Base-by-base conservation (phyloP, 2,797 vertebrate genomes). In the Masticophis lateralis region DNA sequence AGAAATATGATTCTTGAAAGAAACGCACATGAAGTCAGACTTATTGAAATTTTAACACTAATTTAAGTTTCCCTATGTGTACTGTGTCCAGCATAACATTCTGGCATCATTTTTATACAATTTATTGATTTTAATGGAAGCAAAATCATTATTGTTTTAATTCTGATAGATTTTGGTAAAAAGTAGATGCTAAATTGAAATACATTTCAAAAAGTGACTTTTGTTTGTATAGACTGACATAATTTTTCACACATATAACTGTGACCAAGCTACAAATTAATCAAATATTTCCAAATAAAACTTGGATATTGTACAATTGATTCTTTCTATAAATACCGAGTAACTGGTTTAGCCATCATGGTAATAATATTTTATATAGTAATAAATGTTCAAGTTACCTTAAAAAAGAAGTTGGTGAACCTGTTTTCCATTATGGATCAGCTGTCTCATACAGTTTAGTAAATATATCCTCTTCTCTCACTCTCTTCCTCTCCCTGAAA, bases 231-330 rank as follows among this genome's bases (percentile, higher is more conserved):
- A 56, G 53, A 25, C 32, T 79, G 10, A n/a, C 66, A 69, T 7
- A 22, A 60, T 37, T 37, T 79, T 79, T 79, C 51, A 56, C n/a
- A 66, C 55, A 37, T 43, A 87, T 56, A 90, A 43, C 16, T 95
- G 87, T 59, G 57, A 87, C 89, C 92, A 92, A 94, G 53, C 89
- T 37, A 1, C 51, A 1, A 51, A 32, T 97, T 95, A 94, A 95
- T 97, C 97, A 98, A 96, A 93, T 87, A 91, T 95, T 96, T 94
- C 95, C 95, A 96, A 96, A 95, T 96, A 79, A 95, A 96, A 94
- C 94, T 93, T 96, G 96, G 97, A 93, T 91, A 27, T 60, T 88
- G 88, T 91, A 94, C 96, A 94, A 89, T 51, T 37, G 92, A 66
- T 94, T 96, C 94, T 94, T 97, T 95, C 4, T 92, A 79, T 92